These are phyloP conservation scores for Helogale parvula DNA, from an alignment of 2,113 vertebrate genomes.

Conservation along the genomic window DNA sequence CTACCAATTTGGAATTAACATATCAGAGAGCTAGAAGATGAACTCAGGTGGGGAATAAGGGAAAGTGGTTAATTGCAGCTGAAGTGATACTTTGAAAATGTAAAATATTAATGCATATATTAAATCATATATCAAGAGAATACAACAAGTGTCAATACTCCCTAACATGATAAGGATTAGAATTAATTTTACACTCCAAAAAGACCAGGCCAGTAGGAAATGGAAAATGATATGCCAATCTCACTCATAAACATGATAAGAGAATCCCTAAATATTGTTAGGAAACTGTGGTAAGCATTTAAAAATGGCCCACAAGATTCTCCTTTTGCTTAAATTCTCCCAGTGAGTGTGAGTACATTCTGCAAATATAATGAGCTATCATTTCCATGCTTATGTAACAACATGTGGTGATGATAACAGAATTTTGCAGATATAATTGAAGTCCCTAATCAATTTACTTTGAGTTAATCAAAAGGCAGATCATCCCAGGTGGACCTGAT, in stretches of 20 bases:
- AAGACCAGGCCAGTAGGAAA: background rate
- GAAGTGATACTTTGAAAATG: background rate
- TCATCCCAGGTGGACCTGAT: background rate
- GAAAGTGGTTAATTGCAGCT: background rate
- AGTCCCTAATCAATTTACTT: background rate
- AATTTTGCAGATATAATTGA: background rate
- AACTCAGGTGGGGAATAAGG: background rate
- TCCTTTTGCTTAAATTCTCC: background rate
- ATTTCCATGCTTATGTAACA: background rate
- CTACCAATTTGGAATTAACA: background rate
- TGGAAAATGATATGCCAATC: background rate
- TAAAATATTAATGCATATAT: background rate
- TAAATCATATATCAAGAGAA: background rate
- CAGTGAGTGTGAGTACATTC: background rate
- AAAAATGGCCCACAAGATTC: background rate
- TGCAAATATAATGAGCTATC: background rate
- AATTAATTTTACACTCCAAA: background rate
- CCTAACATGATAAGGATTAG: background rate
- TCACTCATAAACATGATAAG: background rate
- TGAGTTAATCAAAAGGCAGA: background rate
- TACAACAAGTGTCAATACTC: background rate
- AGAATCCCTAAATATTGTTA: background rate
- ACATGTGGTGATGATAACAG: background rate
- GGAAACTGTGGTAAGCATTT: background rate
- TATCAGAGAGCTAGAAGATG: background rate